Evolutionary conservation across 1,140 invertebrate genomes (phyloP), one percentile per base, ranked within the genome.

Genomic region (Drosophila bocqueti): DNA sequence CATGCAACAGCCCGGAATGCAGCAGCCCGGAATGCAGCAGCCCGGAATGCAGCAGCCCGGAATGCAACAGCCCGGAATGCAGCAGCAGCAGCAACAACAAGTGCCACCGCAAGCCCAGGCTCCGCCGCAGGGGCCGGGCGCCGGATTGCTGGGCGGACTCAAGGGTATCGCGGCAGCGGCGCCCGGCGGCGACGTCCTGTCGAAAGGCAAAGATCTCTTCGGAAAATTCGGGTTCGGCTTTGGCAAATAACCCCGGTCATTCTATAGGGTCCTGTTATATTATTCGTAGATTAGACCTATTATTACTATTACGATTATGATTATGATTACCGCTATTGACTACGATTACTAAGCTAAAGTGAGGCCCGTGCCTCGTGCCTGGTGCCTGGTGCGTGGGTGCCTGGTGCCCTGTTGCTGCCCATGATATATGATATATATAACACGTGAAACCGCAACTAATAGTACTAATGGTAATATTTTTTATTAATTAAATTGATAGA

Each of bases 131-230:
- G 87, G 86, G 61, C 91, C 90, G 58, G 91, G 92, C 69, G 89
- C 87, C 71, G 91, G 91, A n/a, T 75, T 92, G 71, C 82, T 92
- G 49, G 89, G 85, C 18, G 92, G 91, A 31, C 86, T 93, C 38
- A 92, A 92, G 73, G 81, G 91, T 11, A 92, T 91, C 62, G 97
- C 97, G 89, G 96, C 97, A 93, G 96, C 96, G 24, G 96, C 96
- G 45, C 96, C 96, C 68, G 96, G 96, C 54, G 96, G 96, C 58
- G 96, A 97, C 84, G 97, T 97, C 65, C 94, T 97, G 42, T 97
- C 97, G 79, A 98, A 98, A 93, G 97, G 97, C 77, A 97, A 98
- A 94, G 97, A 97, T 94, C 97, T 97, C 90, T 98, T 98, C 93
- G 97, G 97, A 95, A 97, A 97, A 94, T 98, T 98, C 91, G 97